Percentiles rank a stretch among this genome's conserved stretches.
Evolutionary conservation across 2,797 vertebrate species (phyloP).

Genomic region (Sebastes matsubarae): DNA sequence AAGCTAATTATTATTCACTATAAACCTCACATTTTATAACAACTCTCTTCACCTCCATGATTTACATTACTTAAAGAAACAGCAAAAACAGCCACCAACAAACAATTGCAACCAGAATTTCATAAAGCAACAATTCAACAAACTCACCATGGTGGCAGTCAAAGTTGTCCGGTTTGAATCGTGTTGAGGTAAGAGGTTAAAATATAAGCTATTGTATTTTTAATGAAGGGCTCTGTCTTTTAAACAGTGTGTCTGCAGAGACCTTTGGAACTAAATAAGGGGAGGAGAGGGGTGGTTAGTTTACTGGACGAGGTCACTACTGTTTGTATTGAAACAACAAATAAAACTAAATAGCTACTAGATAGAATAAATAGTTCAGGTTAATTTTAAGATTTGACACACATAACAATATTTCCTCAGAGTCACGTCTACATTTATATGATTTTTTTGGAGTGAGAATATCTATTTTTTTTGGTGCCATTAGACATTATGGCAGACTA

Average conservation of each 20-base stretch:
- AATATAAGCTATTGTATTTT: neutral
- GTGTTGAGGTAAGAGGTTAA: neutral
- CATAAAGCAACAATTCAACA: neutral
- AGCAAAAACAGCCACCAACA: neutral
- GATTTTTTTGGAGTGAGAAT: neutral
- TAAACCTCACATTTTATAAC: neutral
- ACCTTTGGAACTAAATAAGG: slow-evolving; percentile 67
- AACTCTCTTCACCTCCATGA: neutral
- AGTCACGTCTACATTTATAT: too few species aligned
- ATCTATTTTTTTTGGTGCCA: neutral
- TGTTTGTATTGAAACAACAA: neutral
- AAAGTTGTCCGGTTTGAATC: neutral
- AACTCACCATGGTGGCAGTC: slow-evolving; percentile 62
- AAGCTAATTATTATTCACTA: neutral
- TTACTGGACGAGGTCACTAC: neutral
- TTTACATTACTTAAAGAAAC: neutral
- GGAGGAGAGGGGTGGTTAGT: neutral
- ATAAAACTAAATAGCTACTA: neutral
- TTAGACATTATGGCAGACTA: neutral
- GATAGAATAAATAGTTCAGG: too few species aligned
- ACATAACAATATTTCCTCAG: too few species aligned
- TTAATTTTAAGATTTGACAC: neutral
- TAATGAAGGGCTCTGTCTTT: neutral
- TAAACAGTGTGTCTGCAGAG: slow-evolving; percentile 1
- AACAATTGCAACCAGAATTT: neutral